Conservation (phyloP, 2,888 invertebrate species). For the Drosophila diplacantha region DNA sequence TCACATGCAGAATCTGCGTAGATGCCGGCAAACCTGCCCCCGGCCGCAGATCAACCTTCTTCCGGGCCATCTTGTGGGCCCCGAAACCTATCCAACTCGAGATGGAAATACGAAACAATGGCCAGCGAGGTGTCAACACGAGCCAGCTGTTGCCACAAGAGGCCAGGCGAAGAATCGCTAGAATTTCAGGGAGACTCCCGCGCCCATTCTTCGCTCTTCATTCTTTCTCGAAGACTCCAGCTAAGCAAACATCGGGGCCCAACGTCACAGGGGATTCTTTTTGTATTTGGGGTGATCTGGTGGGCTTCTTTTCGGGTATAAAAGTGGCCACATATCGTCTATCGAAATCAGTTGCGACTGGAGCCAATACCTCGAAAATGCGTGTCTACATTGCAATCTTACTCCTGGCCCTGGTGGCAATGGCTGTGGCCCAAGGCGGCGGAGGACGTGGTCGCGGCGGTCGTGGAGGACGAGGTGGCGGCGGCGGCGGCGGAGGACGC, state of each 20-base stretch:
- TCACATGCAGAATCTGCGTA: constrained; percentile 13
- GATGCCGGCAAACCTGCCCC: neutral
- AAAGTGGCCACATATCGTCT: constrained; percentile 14
- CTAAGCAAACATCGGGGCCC: constrained; percentile 37
- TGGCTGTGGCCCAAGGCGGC: constrained; percentile 21
- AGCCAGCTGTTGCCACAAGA: constrained; percentile 23
- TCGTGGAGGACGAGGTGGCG: constrained; percentile 2
- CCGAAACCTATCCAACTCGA: neutral
- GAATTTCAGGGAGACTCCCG: constrained; percentile 2
- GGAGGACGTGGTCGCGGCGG: constrained; percentile 12
- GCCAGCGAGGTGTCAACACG: constrained; percentile 6
- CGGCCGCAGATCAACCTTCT: neutral
- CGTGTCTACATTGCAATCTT: constrained; percentile 39
- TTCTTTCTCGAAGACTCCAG: constrained; percentile 17
- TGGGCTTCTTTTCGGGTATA: constrained; percentile 29
- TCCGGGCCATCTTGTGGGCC: neutral
- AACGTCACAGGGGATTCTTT: constrained; percentile 17
- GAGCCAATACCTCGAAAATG: constrained; percentile 31
- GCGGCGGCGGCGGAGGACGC: neutral
- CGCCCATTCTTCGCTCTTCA: neutral
- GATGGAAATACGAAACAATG: constrained; percentile 9
- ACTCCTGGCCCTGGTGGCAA: constrained; percentile 34
- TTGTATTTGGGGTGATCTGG: no score
- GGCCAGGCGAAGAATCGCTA: constrained; percentile 6
- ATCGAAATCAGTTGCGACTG: constrained; percentile 26